These are phyloP conservation scores for Hemicrepidius hirtus DNA, from an alignment of 2,888 invertebrate species.

Conservation along the genomic window DNA sequence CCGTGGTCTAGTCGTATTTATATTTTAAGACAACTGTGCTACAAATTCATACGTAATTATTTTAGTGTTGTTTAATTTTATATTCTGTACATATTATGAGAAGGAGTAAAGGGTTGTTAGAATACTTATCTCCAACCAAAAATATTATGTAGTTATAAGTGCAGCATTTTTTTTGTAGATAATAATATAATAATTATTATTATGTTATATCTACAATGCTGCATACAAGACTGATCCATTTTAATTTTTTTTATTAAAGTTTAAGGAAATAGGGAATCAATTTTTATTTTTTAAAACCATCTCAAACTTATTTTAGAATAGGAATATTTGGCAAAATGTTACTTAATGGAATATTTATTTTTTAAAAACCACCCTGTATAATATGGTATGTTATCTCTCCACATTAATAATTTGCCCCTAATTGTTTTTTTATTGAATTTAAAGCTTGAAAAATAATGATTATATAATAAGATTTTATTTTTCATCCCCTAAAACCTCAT, in stretches of 20 bases:
- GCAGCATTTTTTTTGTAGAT: background rate
- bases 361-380: too few species aligned
- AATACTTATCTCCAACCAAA: constrained; percentile 15
- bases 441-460: too few species aligned
- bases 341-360: too few species aligned
- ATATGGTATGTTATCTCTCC: too few species aligned
- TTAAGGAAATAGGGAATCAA: too few species aligned
- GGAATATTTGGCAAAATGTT: too few species aligned
- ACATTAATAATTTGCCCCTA: too few species aligned
- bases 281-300: too few species aligned
- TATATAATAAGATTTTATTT: too few species aligned
- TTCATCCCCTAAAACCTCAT: too few species aligned
- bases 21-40: constrained; percentile 22
- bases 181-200: constrained; percentile 1
- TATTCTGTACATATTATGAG: background rate
- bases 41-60: constrained; percentile 38
- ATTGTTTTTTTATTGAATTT: too few species aligned
- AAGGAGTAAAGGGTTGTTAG: constrained; percentile 12
- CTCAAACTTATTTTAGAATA: too few species aligned
- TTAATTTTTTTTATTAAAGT: background rate
- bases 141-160: constrained; percentile 11
- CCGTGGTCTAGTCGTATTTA: constrained; percentile 66
- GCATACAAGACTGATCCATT: constrained; percentile 22
- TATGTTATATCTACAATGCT: constrained; percentile 10
- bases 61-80: constrained; percentile 19